Evolutionary conservation across 35 echinoderm and acorn worm species (phyloP).

Genomic region (Apostichopus japonicus): DNA sequence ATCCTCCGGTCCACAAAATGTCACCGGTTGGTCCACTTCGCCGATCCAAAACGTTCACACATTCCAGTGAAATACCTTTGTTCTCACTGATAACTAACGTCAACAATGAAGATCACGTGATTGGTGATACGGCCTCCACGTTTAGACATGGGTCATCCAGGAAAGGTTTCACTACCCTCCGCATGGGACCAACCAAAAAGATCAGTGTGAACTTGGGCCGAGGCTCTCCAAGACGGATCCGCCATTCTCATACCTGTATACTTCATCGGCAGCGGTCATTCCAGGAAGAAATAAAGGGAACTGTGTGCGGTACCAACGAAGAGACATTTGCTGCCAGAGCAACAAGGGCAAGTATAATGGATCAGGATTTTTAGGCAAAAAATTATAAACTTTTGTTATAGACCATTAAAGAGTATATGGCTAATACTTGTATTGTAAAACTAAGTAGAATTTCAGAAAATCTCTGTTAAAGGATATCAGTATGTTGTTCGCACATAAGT

Average conservation of each 20-base stretch:
- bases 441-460: too few relatives aligned
- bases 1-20: not conserved
- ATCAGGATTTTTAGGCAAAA: too few relatives aligned
- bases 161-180: not conserved
- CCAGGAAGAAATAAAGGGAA: not conserved
- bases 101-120: too few relatives aligned
- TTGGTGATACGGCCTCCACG: too few relatives aligned
- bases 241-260: conserved; percentile 15
- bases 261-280: not conserved
- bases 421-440: too few relatives aligned
- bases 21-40: not conserved
- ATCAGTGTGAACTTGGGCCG: not conserved
- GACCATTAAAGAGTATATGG: too few relatives aligned
- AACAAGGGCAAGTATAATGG: too few relatives aligned
- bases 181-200: conserved; percentile 5
- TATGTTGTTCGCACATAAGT: too few relatives aligned
- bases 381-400: too few relatives aligned
- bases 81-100: not conserved
- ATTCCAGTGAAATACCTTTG: not conserved
- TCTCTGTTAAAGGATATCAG: too few relatives aligned
- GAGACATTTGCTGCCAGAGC: too few relatives aligned
- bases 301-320: too few relatives aligned
- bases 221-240: not conserved
- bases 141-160: not conserved
- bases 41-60: not conserved